Evolutionary conservation across 2,888 invertebrate species (phyloP), one percentile per base, ranked within the genome.

Genomic region (Phoronis australis): DNA sequence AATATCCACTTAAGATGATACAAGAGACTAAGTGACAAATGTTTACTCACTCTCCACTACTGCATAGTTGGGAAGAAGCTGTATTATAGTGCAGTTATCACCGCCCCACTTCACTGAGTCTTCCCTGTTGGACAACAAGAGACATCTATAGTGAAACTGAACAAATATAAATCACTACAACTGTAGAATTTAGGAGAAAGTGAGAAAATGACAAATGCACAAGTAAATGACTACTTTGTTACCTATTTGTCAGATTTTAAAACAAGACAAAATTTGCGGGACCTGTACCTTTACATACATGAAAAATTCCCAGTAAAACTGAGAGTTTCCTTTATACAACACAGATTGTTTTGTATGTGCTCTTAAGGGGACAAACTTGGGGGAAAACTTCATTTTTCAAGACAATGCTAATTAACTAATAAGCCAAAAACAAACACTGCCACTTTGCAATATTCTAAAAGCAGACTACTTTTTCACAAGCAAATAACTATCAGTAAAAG

Each of bases 71-170:
- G 81, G 79, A 69, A 84, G 80, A 25, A 92, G 76, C 73, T 90
- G 90, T 50, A 91, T 79, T 39, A 89, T 82, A 61, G 86, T 83
- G 54, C 85, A 83, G 52, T 90, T 87, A n/a, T 86, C 83, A 2
- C 84, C 83, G 39, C 93, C 93, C 83, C 88, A 89, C 78, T 88
- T 90, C 43, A 85, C 82, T 78, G 56, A 22, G 9, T 65, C 61
- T 40, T 68, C 68, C 45, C 72, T 71, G 54, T 6, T 56, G 56
- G 21, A 27, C 45, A 41, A 37, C 18, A 40, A 43, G 18, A 26
- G 25, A n/a, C n/a, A n/a, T n/a, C n/a, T n/a, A n/a, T n/a, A n/a
- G n/a, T n/a, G 15, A 3, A 3, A 23, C 15, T 9, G 3, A 23
- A 37, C 23, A 22, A 37, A 18, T 21, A 4, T 42, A 27, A 27